Base-by-base conservation (phyloP, 2,797 vertebrate species). In the Urosaurus nigricauda region DNA sequence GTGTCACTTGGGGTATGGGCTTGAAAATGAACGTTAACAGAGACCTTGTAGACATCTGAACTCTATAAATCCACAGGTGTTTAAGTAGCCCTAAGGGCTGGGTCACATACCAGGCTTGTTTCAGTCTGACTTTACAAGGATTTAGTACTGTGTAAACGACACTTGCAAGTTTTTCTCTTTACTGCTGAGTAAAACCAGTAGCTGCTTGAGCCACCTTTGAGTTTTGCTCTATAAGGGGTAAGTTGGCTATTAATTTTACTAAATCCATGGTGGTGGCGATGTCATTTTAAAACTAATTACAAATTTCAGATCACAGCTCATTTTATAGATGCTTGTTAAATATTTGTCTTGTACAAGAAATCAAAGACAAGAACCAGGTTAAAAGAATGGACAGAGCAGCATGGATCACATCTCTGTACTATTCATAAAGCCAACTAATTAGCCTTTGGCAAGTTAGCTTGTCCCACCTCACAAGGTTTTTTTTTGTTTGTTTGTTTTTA, bases 21-120 rank as follows among this genome's bases (percentile, higher is more conserved):
- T 96, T 96, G 93, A 94, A 95, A 96, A 96, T 96, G 95, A 96
- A 96, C 94, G 96, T 97, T 95, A 90, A 40, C 90, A 92, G 92
- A 96, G 93, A 95, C 93, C 90, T 90, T 93, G 95, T 91, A 95
- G 96, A 96, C 96, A 96, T 96, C 94, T 97, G 97, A 97, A 97
- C 95, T 97, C 94, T 95, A 97, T 97, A 97, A 97, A 96, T 96
- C 96, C 96, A 95, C 97, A 97, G 96, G 97, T 97, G 96, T 97
- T 97, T 97, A 96, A 97, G 96, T 94, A 96, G 95, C 95, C 95
- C 96, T 95, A 92, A 96, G 95, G 95, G 93, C 93, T 93, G 94
- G 95, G 95, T 97, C 97, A 96, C 96, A 96, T 92, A 96, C 94
- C 96, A 96, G 93, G 85, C 95, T 95, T 95, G 96, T 95, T 96